Evolutionary conservation across 1,140 invertebrate genomes (phyloP).

Genomic region (Eriocheir sinensis): DNA sequence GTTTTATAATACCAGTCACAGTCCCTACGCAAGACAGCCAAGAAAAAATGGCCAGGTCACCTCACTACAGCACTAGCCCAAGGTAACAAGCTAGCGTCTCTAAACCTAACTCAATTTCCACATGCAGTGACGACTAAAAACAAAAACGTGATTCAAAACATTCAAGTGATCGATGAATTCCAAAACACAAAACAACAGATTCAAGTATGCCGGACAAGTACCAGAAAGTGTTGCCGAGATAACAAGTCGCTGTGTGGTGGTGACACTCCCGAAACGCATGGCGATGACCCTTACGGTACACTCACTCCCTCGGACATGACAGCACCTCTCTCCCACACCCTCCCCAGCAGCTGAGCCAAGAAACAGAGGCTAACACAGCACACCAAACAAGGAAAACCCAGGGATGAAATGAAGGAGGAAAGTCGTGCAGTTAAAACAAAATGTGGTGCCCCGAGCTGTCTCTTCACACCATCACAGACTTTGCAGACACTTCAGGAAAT

Average conservation of each 20-base stretch:
- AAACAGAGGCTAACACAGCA: not conserved
- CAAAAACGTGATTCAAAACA: too few species aligned
- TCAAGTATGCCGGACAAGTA: not conserved
- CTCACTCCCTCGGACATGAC: not conserved
- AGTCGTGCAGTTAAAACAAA: not conserved
- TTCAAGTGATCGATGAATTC: too few species aligned
- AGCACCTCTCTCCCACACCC: not conserved
- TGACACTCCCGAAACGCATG: not conserved
- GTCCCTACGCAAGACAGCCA: not conserved
- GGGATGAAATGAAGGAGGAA: not conserved
- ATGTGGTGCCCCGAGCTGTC: not conserved
- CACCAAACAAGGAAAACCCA: not conserved
- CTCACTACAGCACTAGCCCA: not conserved
- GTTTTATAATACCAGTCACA: too few species aligned
- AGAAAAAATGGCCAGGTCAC: not conserved
- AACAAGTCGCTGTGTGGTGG: not conserved
- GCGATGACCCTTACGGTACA: too few species aligned
- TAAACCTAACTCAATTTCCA: not conserved
- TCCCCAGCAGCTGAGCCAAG: not conserved
- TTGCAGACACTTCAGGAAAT: slow-evolving; percentile 5
- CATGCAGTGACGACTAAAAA: not conserved
- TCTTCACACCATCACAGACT: not conserved
- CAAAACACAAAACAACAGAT: not conserved
- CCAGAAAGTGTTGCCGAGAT: not conserved
- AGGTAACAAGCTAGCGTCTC: not conserved